A percentile compares a stretch with the other conserved stretches of the same genome.
Evolutionary conservation across 2,797 vertebrate species (phyloP).

Genomic region (Trachops cirrhosus): DNA sequence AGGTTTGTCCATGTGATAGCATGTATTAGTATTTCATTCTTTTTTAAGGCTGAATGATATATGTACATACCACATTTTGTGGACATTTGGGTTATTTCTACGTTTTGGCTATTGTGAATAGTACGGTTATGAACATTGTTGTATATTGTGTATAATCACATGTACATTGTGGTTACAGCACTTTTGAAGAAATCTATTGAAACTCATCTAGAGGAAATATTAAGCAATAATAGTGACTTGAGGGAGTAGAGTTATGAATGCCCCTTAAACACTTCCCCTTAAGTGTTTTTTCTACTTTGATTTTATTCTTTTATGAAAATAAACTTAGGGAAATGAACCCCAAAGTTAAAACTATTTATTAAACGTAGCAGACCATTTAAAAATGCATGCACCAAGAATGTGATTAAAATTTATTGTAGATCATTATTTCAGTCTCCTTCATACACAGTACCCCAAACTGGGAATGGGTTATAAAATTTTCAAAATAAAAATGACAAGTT

Average conservation of each 20-base stretch:
- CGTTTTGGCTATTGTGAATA: background rate
- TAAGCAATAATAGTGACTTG: background rate
- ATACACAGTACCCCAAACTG: background rate
- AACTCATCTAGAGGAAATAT: background rate
- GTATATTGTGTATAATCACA: background rate
- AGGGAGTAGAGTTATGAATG: background rate
- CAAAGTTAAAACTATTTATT: slow-evolving; percentile 23
- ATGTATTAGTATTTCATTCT: background rate
- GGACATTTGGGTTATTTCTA: background rate
- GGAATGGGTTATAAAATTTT: background rate
- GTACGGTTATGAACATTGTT: background rate
- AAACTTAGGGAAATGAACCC: background rate
- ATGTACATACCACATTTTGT: background rate
- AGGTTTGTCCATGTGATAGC: background rate
- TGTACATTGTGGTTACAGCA: background rate
- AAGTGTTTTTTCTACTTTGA: background rate
- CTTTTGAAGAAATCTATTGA: background rate
- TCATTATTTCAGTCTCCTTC: background rate
- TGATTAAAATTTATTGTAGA: background rate
- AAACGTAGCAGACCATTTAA: background rate
- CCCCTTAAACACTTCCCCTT: background rate
- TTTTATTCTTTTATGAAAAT: slow-evolving; percentile 42
- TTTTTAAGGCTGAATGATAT: background rate
- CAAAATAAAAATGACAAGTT: background rate
- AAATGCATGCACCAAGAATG: background rate